These are phyloP conservation scores for Cetoscarus ocellatus DNA, from an alignment of 2,797 vertebrate genomes.

Conservation along the genomic window DNA sequence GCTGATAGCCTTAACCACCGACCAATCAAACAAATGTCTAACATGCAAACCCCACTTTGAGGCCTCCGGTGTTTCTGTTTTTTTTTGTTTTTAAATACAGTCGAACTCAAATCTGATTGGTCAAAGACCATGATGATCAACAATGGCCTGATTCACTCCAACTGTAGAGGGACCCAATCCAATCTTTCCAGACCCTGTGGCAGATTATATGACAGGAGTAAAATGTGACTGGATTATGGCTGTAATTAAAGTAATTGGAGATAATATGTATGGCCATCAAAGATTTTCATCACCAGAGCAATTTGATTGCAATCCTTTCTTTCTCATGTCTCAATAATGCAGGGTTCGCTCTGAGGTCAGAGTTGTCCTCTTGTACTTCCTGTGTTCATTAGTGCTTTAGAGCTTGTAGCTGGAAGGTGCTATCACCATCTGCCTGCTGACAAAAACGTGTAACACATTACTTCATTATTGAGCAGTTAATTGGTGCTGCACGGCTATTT, in stretches of 20 bases:
- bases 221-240: background rate
- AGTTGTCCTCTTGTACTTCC: slow-evolving; percentile 28
- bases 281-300: slow-evolving; percentile 35
- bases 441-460: slow-evolving; percentile 33
- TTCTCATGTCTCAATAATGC: slow-evolving; percentile 24
- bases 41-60: too few species aligned
- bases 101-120: too few species aligned
- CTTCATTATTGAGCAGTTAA: slow-evolving; percentile 49
- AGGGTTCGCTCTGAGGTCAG: slow-evolving; percentile 38
- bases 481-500: slow-evolving; percentile 42
- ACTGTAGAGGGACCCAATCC: too few species aligned
- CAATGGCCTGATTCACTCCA: too few species aligned
- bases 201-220: too few species aligned
- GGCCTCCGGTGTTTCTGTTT: too few species aligned
- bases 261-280: slow-evolving; percentile 11
- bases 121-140: too few species aligned
- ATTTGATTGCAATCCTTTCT: slow-evolving; percentile 21
- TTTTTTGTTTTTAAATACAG: too few species aligned
- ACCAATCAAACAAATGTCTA: too few species aligned
- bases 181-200: too few species aligned
- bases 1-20: too few species aligned
- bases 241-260: background rate
- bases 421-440: slow-evolving; percentile 47
- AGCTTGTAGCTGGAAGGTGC: slow-evolving; percentile 42
- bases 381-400: slow-evolving; percentile 61